Evolutionary conservation across 2,888 invertebrate genomes (phyloP), one percentile per base, ranked within the genome.

Genomic region (Pemphredon lugubris): DNA sequence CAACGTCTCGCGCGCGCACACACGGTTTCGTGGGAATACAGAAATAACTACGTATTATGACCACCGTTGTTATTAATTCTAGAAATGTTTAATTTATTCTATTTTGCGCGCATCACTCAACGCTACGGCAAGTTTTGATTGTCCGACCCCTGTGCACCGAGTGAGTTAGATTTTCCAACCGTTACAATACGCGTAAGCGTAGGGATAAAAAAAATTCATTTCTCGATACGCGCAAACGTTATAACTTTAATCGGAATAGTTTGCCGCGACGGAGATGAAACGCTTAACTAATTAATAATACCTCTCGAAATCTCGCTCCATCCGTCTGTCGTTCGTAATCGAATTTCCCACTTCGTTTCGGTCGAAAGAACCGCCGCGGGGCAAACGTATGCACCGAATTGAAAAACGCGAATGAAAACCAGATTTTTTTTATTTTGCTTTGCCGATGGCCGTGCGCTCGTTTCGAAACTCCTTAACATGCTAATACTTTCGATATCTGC

Each of bases 401-500:
- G 55, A 60, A 70, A 42, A 42, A 20, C 14, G 26, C 50, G 37
- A 39, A 42, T 23, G 42, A 63, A 57, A 57, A 59, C 50, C 42
- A 59, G 58, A 58, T 70, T 79, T 72, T 76, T 60, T 57, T 61
- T 60, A 63, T 37, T 39, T 57, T 20, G 13, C 11, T 39, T 45
- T 20, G 47, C 47, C 39, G 64, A 11, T 50, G 39, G 37, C 60
- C 40, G 42, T 23, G 42, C 53, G 32, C 39, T 53, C 34, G 23
- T 37, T 55, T 59, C 47, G 40, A 75, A 78, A 68, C 63, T 63
- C 57, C 79, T 75, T 67, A 73, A 74, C 61, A 64, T 74, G 75
- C 74, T 75, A 78, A 78, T 74, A 61, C 58, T 30, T 34, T 50
- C 58, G 37, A 32, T 53, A 47, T 67, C 51, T 14, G 45, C 6